Conservation (phyloP, 2,888 invertebrate species). For the Electrophaes corylata region DNA sequence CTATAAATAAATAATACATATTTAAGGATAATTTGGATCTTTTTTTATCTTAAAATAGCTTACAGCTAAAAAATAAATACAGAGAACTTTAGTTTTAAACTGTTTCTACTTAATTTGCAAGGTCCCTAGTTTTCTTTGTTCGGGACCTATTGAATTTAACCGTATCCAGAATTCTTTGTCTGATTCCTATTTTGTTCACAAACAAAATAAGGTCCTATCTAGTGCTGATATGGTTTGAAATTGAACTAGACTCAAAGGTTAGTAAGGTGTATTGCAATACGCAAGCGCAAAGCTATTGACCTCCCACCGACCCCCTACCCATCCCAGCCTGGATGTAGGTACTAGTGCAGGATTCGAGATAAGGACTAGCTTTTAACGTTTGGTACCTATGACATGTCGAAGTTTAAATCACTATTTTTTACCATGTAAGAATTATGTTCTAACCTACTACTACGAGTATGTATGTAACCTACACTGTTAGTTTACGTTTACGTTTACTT, state of each 20-base stretch:
- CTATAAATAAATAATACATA: no score
- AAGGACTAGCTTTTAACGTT: conserved; percentile 13
- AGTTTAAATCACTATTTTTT: no score
- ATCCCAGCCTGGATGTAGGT: conserved; percentile 15
- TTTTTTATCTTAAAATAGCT: not conserved
- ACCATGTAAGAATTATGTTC: no score
- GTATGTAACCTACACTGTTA: no score
- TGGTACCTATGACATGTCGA: not conserved
- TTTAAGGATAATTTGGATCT: no score
- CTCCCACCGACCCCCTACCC: conserved; percentile 43
- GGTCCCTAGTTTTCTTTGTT: conserved; percentile 18
- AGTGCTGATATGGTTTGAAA: not conserved
- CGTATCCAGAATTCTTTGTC: conserved; percentile 21
- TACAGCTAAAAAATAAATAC: no score
- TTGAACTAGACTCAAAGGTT: conserved; percentile 10
- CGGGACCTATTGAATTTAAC: conserved; percentile 20
- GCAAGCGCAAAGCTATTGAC: conserved; percentile 74
- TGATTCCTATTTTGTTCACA: conserved; percentile 12
- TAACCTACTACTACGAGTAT: no score
- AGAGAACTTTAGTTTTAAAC: conserved; percentile 2
- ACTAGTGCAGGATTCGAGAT: conserved; percentile 18
- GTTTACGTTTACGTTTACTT: no score
- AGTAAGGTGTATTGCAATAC: conserved; percentile 44
- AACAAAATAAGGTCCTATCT: not conserved
- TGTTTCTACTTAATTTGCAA: conserved; percentile 10